Base-by-base conservation (phyloP, 1,140 invertebrate species). In the Drosophila ohnishii region DNA sequence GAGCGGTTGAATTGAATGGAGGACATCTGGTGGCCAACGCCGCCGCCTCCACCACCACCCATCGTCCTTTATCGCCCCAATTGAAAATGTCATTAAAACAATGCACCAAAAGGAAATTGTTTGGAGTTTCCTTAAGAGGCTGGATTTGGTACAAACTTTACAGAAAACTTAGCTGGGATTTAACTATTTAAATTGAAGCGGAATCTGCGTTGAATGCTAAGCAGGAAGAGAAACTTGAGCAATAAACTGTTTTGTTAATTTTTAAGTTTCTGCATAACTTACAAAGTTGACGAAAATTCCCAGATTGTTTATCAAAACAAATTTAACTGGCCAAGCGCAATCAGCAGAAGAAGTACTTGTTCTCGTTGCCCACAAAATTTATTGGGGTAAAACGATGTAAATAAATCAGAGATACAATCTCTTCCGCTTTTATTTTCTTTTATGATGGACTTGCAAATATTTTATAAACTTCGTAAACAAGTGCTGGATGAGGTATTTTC, bases 81-180 rank as follows among this genome's bases (percentile, higher is more conserved):
- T 83, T 75, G 67, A 80, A 83, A 83, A 66, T 80, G 72, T 76
- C 77, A 77, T 80, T 88, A 88, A 77, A 86, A 72, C 70, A 86
- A 76, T 79, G 61, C 48, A 51, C 14, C 35, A 25, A 60, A 64
- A 50, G 50, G 53, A 60, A 60, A 60, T 64, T 67, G 45, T 56
- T 77, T 77, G 7, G 48, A 59, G 28, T 60, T 60, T 50, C 22
- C 28, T 28, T 51, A 28, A 65, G 6, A 8, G 22, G 14, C 32
- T 19, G 44, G 61, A 16, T 45, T 69, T 66, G 40, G 61, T 37
- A 11, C 7, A 35, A 60, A 63, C 55, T 63, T 34, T 61, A 25
- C 22, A 42, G 14, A 22, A 16, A 65, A 45, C 47, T 69, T 19
- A 35, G 25, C 44, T 69, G 7, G 22, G 32, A 37, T 45, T 37